Evolutionary conservation across 2,113 vertebrate genomes (phyloP), one percentile per base, ranked within the genome.

Genomic region (Coracopsis vasa): DNA sequence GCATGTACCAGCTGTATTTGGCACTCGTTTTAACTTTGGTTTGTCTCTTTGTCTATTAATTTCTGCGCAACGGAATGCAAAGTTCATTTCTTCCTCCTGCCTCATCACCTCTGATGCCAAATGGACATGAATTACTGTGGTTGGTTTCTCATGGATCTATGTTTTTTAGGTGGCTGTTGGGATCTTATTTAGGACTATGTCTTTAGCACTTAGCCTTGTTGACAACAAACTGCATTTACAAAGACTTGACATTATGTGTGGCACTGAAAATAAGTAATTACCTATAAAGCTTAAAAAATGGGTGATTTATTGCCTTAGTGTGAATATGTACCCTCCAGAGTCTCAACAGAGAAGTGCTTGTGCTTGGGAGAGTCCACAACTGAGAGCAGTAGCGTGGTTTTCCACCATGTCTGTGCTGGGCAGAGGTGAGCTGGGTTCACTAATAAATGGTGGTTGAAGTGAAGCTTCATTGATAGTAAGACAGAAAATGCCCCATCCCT

Each of bases 171-270:
- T 50, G 62, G 50, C 17, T 71, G 28, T 58, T 93, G 74, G 27
- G 53, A 88, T 73, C 33, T 54, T 69, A 65, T 25, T 48, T 17
- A 50, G 10, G 18, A 19, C 31, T 82, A 45, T 53, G 37, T 23
- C 71, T 88, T 85, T 50, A 58, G 70, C 44, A 88, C 16, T 35
- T 39, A 61, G 37, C 13, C 41, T 9, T 1, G 4, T 20, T 10
- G 2, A 65, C 44, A 66, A 5, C 45, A 82, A 80, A 44, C 53
- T 47, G 71, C 50, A 29, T 53, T 86, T 66, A 66, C 33, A 41
- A 71, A 78, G 56, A 65, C 17, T 72, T 75, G 41, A 72, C 41
- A 13, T 79, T 74, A 62, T 0, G 0, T 9, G 53, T 0, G 0
- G 41, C 37, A 62, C 13, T 2, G 2, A 80, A 91, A 86, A 44